Conservation (phyloP, 1,140 invertebrate genomes). For the Drosophila novamexicana region DNA sequence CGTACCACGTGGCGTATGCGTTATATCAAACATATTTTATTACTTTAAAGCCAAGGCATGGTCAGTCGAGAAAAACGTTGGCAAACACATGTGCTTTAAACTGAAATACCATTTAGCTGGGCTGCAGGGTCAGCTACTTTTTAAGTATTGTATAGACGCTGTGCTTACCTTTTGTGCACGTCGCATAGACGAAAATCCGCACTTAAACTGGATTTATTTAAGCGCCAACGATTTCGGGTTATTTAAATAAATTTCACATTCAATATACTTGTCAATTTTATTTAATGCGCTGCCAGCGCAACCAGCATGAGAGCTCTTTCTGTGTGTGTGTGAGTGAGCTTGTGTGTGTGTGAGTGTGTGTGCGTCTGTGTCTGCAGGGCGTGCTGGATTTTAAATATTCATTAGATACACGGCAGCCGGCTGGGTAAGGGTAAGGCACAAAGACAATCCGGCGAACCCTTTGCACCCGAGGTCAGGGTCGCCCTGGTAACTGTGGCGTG, state of each 20-base stretch:
- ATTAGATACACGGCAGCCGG: constrained; percentile 53
- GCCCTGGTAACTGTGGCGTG: constrained; percentile 13
- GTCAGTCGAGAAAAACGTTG: background rate
- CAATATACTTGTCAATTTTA: constrained; percentile 64
- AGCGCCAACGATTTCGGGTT: constrained; percentile 47
- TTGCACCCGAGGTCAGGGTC: constrained; percentile 51
- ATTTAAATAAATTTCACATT: constrained; percentile 61
- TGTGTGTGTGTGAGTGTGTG: constrained; percentile 15
- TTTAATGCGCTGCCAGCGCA: constrained; percentile 58
- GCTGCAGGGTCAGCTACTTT: constrained; percentile 15
- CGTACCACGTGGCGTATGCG: constrained; percentile 64
- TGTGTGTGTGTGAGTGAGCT: constrained; percentile 1
- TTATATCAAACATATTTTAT: constrained; percentile 66
- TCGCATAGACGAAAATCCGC: constrained; percentile 13
- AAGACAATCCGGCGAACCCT: constrained; percentile 32
- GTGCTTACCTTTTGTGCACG: constrained; percentile 9
- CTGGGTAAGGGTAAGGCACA: constrained; percentile 27
- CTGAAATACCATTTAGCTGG: constrained; percentile 8
- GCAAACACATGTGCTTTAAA: background rate
- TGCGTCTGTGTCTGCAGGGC: constrained; percentile 34
- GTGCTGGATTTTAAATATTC: constrained; percentile 78
- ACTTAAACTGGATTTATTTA: constrained; percentile 45
- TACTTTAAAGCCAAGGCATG: constrained; percentile 61
- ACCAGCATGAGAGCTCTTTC: constrained; percentile 39
- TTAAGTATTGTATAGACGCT: constrained; percentile 2